Evolutionary conservation across 2,113 vertebrate species (phyloP), one percentile per base, ranked within the genome.

Genomic region (Gambusia holbrooki): DNA sequence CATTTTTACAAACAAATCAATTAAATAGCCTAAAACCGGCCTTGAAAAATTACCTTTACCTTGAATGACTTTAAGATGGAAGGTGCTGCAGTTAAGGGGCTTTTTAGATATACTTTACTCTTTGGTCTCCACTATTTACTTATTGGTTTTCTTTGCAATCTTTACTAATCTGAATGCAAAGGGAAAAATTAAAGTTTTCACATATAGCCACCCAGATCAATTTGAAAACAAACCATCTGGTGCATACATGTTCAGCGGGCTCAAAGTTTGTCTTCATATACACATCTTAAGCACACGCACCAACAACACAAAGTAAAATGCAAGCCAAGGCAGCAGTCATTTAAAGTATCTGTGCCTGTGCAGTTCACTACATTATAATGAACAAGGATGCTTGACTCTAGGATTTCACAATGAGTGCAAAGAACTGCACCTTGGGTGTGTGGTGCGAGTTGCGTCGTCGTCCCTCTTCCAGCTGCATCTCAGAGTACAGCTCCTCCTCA

Each of bases 401-500:
- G 74, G 87, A 69, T 78, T 78, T 89, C 73, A 81, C 62, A 92
- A 80, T 81, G 89, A 90, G 90, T 87, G 87, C 87, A 87, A 88
- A 84, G 77, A 89, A 87, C 83, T 91, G 82, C 87, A 99, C 97
- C 97, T 99, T 99, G 85, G 97, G 96, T 29, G 96, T 86, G 15
- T 91, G 93, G 93, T 98, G 97, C 27, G 98, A 96, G 33, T 94
- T 97, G 86, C 97, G 92, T 48, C 97, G 92, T 40, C 97, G 90
- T 74, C 95, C 96, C 61, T 97, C 97, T 84, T 98, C 98, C 91
- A 97, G 95, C 91, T 98, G 96, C 96, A 98, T 99, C 92, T 99
- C 98, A 0, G 97, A 98, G 94, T 95, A 97, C 13, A 99, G 95
- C 90, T 99, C 98, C 82, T 99, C 98, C 93, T 99, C 98, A 9